Base-by-base conservation (phyloP, 2,888 invertebrate genomes). In the Callosobruchus maculatus region DNA sequence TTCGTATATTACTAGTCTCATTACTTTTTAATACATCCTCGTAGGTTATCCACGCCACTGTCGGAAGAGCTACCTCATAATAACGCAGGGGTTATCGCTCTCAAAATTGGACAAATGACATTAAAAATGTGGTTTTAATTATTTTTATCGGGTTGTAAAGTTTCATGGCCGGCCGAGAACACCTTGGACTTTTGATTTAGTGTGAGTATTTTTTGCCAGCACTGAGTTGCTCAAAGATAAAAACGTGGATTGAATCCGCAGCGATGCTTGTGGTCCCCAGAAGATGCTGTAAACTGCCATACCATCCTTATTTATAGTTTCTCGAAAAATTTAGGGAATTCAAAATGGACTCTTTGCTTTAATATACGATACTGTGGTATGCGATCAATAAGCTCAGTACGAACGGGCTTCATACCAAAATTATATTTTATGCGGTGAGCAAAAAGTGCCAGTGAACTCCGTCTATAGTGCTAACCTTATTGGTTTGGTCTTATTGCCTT, bases 61-160 rank as follows among this genome's bases (percentile, higher is more conserved):
- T 7, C 49, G 1, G 3, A 18, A 49, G 49, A 13, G 49, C 49
- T 49, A 49, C 49, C 49, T 49, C 49, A 18, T 49, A 49, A 49
- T 49, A 49, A 49, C 1, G 9, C 49, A 49, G 18, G 49, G 49
- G 49, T 49, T 49, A 49, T 49, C 49, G 49, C 49, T 49, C 49
- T 49, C 49, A 49, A 49, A 49, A 49, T 49, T 49, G 49, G 49
- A 49, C 49, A 68, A 68, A 68, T 68, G 68, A 22, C 68, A 68
- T 68, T 68, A 68, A 68, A 68, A 68, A 68, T 68, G 68, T 68
- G 68, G 68, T 21, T 68, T 68, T 68, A 68, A 68, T 68, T 68
- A 68, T 22, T 68, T 68, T 68, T 68, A 68, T 68, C 22, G 68
- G 49, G 22, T 22, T 22, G 68, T 68, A 21, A 68, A 68, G 22